Conservation (phyloP, 92 coral and sea anemone genomes). For the Plumapathes pennacea region DNA sequence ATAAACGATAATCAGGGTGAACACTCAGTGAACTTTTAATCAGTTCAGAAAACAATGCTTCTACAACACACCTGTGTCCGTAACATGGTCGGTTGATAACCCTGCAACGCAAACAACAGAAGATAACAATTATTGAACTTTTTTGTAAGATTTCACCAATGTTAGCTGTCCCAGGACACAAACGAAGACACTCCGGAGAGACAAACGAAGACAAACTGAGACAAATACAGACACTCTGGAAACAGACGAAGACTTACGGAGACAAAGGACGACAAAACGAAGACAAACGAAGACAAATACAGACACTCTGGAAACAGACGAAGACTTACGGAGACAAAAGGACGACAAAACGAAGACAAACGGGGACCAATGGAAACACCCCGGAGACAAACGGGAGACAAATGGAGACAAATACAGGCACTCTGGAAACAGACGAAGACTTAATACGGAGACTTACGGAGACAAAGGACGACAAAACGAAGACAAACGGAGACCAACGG, state of each 20-base stretch:
- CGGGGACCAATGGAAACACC: too few relatives aligned
- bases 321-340: background rate
- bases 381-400: too few relatives aligned
- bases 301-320: too few relatives aligned
- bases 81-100: constrained; percentile 70
- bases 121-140: too few relatives aligned
- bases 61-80: constrained; percentile 66
- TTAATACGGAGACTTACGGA: background rate
- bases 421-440: too few relatives aligned
- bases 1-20: background rate
- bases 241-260: background rate
- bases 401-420: too few relatives aligned
- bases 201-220: too few relatives aligned
- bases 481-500: background rate
- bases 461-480: background rate
- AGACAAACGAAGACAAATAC: too few relatives aligned
- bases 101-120: constrained; percentile 61
- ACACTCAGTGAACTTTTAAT: background rate
- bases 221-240: too few relatives aligned
- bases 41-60: background rate
- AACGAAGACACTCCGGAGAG: too few relatives aligned
- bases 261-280: background rate
- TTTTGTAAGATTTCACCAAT: too few relatives aligned
- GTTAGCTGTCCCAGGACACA: too few relatives aligned
- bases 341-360: background rate